Evolutionary conservation across 2,888 invertebrate genomes (phyloP).

Genomic region (Zygogramma bicolorata): DNA sequence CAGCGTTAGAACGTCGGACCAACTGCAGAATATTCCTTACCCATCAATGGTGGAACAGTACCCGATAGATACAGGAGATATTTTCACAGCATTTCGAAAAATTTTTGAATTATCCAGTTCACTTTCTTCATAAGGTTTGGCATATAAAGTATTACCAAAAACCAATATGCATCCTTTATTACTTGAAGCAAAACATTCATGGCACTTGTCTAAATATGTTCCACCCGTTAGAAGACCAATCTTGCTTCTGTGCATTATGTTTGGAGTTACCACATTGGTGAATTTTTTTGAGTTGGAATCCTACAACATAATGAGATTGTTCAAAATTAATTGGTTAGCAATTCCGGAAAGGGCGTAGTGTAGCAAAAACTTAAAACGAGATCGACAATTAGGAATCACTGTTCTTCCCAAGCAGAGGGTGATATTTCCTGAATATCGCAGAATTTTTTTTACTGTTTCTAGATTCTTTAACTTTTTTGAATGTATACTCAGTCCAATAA

Average conservation of each 20-base stretch:
- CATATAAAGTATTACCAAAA: constrained; percentile 69
- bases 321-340: no score
- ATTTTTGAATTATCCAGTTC: constrained; percentile 63
- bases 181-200: constrained; percentile 69
- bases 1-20: no score
- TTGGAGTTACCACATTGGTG: constrained; percentile 56
- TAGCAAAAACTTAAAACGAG: no score
- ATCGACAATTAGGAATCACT: no score
- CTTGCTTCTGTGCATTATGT: constrained; percentile 62
- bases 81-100: constrained; percentile 69
- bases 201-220: constrained; percentile 68
- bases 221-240: constrained; percentile 69
- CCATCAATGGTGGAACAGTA: constrained; percentile 69
- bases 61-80: constrained; percentile 65
- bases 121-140: constrained; percentile 57
- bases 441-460: no score
- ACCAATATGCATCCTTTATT: constrained; percentile 68
- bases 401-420: no score
- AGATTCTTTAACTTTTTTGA: no score
- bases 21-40: constrained; percentile 61
- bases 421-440: no score
- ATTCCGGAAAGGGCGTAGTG: no score
- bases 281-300: constrained; percentile 44
- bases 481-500: no score
- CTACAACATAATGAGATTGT: constrained; percentile 28